These are phyloP conservation scores for Blastobasis adustella DNA, from an alignment of 2,888 invertebrate genomes.

Conservation along the genomic window DNA sequence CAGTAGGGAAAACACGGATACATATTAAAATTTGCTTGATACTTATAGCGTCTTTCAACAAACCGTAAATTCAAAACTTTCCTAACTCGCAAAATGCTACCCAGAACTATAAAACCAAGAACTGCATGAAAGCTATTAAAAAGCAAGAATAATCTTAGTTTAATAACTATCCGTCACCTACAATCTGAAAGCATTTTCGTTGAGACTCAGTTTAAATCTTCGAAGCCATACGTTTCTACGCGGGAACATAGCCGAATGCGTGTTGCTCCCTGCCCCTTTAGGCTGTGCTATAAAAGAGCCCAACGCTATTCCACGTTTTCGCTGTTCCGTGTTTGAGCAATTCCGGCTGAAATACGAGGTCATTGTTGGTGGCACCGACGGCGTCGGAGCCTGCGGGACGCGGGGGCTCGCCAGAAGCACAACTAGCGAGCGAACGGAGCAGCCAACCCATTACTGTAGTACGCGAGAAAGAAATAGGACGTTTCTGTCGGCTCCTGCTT, in stretches of 20 bases:
- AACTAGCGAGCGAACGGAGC: constrained; percentile 33
- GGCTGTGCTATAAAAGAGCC: constrained; percentile 27
- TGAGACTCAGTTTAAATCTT: no score
- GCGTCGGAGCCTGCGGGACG: constrained; percentile 48
- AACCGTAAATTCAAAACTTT: no score
- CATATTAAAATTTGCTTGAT: no score
- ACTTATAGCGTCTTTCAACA: no score
- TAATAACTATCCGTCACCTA: no score
- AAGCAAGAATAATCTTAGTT: no score
- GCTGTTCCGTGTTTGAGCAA: constrained; percentile 70
- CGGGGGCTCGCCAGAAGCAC: constrained; percentile 34
- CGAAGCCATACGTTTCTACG: no score
- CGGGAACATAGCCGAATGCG: neutral
- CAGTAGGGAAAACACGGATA: no score
- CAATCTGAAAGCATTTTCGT: no score
- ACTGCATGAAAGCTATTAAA: no score
- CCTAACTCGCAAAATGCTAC: no score
- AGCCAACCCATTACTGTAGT: constrained; percentile 65
- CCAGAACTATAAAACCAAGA: no score
- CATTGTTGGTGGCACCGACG: constrained; percentile 71
- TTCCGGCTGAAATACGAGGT: constrained; percentile 73
- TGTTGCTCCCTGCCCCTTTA: neutral
- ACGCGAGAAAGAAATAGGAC: constrained; percentile 68
- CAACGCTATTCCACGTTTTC: constrained; percentile 59
- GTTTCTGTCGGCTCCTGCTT: constrained; percentile 63